Evolutionary conservation across 2,113 vertebrate species (phyloP).

Genomic region (Opisthocomus hoazin): DNA sequence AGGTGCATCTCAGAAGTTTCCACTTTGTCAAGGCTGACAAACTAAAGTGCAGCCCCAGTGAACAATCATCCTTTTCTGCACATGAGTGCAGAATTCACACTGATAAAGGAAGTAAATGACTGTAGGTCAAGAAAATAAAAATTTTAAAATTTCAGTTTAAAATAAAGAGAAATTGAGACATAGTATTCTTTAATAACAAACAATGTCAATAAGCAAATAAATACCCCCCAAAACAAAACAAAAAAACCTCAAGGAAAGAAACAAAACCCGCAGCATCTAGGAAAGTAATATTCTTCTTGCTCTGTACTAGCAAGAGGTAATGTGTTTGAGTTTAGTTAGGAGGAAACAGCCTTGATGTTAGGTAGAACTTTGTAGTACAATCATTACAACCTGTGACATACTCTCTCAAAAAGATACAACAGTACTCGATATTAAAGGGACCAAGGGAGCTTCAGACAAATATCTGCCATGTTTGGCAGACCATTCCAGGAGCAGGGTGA

Average conservation of each 20-base stretch:
- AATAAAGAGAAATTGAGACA: neutral
- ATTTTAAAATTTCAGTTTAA: neutral
- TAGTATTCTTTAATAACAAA: neutral
- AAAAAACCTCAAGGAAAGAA: neutral
- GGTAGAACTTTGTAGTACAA: neutral
- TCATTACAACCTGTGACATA: neutral
- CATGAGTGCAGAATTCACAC: neutral
- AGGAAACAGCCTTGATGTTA: neutral
- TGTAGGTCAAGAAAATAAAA: neutral
- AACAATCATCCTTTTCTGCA: neutral
- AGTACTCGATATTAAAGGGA: neutral
- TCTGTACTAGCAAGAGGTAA: neutral
- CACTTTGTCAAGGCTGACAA: neutral
- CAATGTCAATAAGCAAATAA: neutral
- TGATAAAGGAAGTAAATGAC: neutral
- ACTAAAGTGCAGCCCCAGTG: neutral
- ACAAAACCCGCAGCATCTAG: rapidly evolving
- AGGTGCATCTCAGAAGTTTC: neutral
- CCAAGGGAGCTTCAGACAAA: neutral
- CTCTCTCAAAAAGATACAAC: neutral
- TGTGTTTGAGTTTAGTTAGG: neutral
- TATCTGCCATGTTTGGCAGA: neutral
- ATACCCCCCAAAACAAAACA: neutral
- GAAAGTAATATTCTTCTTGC: neutral
- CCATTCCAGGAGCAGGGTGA: rapidly evolving